A percentile compares a stretch with the other conserved stretches of the same genome.
These are phyloP conservation scores for Pseudococcus jackbeardsleyi DNA, from an alignment of 2,888 invertebrate genomes.

Conservation along the genomic window DNA sequence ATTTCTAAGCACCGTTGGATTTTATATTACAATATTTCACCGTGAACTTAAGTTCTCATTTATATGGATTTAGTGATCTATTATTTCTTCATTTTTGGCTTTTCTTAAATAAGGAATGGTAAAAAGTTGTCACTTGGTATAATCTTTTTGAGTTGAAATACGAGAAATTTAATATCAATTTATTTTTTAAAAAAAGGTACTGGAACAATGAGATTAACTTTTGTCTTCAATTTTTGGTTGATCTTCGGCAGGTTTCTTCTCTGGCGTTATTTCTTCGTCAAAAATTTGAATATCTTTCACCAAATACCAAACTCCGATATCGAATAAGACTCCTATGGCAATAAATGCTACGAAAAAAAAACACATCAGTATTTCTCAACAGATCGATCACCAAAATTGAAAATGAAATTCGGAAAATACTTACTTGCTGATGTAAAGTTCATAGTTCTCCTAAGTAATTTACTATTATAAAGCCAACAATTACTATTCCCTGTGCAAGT, in stretches of 20 bases:
- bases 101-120: too few species aligned
- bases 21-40: conserved; percentile 18
- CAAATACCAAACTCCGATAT: conserved; percentile 75
- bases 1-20: conserved; percentile 21
- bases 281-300: conserved; percentile 76
- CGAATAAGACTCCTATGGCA: conserved; percentile 75
- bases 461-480: conserved; percentile 78
- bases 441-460: conserved; percentile 74
- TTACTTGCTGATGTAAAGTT: conserved; percentile 74
- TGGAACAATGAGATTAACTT: conserved; percentile 12
- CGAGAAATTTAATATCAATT: background rate
- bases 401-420: conserved; percentile 66
- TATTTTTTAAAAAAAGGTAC: background rate
- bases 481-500: conserved; percentile 76
- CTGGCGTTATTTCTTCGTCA: conserved; percentile 69
- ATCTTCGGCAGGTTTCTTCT: conserved; percentile 9
- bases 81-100: too few species aligned
- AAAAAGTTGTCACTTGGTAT: too few species aligned
- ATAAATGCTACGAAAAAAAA: conserved; percentile 72
- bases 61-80: too few species aligned
- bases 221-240: conserved; percentile 27
- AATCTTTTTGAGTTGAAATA: background rate
- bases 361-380: too few species aligned
- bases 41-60: background rate
- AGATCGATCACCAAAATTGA: too few species aligned